phyloP scores from a whole-genome alignment of 2,113 vertebrate species.

The Theristicus caerulescens region DNA sequence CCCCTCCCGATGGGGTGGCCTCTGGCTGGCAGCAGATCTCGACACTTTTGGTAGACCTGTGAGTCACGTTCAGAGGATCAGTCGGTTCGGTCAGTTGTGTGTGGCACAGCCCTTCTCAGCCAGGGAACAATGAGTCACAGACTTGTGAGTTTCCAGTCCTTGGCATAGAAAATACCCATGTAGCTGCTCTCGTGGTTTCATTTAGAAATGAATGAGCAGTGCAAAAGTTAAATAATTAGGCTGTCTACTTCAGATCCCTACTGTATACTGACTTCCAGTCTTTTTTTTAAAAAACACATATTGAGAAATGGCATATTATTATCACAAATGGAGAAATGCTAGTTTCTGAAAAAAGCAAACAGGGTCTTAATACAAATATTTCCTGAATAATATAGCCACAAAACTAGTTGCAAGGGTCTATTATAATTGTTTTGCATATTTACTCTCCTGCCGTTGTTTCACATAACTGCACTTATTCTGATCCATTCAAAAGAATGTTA shows the following conservation, averaged over 20 bases:
- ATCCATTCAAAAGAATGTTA: neutral
- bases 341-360: neutral
- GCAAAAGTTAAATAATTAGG: neutral
- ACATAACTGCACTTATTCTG: neutral
- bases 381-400: neutral
- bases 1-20: rapidly evolving
- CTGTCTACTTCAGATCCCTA: neutral
- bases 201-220: neutral
- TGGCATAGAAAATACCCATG: neutral
- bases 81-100: neutral
- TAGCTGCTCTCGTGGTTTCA: neutral
- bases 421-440: neutral
- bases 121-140: neutral
- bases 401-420: neutral
- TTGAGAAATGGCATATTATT: neutral
- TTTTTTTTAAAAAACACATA: neutral
- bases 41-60: neutral
- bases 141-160: constrained; percentile 49
- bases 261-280: neutral
- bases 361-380: neutral
- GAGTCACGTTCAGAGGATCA: neutral
- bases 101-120: neutral
- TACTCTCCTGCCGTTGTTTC: neutral
- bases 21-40: neutral
- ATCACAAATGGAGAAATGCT: neutral